Conservation (phyloP, 2,113 vertebrate species). For the Junco hyemalis region DNA sequence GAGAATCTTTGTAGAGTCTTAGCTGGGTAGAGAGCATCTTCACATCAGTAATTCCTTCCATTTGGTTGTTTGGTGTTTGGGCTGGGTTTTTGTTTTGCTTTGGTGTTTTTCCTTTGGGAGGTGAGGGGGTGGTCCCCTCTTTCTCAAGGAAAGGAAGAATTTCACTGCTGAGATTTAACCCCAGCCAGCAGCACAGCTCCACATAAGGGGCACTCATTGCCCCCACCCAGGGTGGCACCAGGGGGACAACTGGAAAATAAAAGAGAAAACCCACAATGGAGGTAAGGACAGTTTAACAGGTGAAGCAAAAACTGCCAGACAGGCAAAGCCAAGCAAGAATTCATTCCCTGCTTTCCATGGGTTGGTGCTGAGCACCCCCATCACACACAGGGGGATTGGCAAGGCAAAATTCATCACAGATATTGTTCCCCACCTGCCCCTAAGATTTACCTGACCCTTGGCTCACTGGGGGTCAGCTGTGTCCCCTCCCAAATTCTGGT, state of each 20-base stretch:
- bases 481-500: neutral
- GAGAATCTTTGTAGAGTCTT: neutral
- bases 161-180: neutral
- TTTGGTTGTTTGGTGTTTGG: neutral
- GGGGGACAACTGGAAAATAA: neutral
- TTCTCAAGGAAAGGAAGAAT: neutral
- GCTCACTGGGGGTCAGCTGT: neutral
- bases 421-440: neutral
- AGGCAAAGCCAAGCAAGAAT: no score
- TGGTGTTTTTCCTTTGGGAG: neutral
- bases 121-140: neutral
- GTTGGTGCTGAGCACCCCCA: neutral
- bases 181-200: neutral
- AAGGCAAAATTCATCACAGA: accelerated
- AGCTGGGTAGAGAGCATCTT: neutral
- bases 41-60: neutral
- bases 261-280: accelerated
- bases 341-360: neutral
- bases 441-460: neutral
- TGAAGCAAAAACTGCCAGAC: neutral
- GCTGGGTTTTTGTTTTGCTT: neutral
- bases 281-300: neutral
- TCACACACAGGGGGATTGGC: accelerated
- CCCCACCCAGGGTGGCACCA: neutral
- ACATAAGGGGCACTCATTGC: neutral